Conservation (phyloP, 2,113 vertebrate species). For the Aix galericulata region DNA sequence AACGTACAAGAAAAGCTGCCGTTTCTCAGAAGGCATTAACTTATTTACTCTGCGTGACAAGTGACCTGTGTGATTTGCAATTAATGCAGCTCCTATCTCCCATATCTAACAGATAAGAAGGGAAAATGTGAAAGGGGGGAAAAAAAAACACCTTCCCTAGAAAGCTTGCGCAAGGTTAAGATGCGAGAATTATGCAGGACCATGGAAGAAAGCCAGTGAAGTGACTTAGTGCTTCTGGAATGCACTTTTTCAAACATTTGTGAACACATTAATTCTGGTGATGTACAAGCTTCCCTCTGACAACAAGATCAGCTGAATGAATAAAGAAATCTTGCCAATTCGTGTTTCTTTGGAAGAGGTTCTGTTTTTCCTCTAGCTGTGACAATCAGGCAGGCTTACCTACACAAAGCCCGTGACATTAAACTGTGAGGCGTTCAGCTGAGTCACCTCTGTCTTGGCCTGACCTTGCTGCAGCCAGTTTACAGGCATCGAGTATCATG, state of each 20-base stretch:
- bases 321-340: neutral
- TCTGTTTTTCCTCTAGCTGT: neutral
- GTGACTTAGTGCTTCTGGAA: neutral
- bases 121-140: rapidly evolving
- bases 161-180: neutral
- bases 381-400: neutral
- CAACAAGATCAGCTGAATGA: rapidly evolving
- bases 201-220: neutral
- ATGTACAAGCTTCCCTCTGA: neutral
- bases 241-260: neutral
- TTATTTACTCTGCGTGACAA: neutral
- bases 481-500: neutral
- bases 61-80: neutral
- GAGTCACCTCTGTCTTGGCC: neutral
- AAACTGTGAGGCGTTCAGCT: neutral
- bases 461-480: neutral
- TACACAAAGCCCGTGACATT: neutral
- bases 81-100: neutral
- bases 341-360: too few species aligned
- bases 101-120: neutral
- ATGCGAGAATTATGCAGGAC: neutral
- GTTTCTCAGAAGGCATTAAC: neutral
- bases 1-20: neutral
- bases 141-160: neutral
- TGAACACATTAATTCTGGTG: neutral